Evolutionary conservation across 2,797 vertebrate species (phyloP).

Genomic region (Cryptoprocta ferox): DNA sequence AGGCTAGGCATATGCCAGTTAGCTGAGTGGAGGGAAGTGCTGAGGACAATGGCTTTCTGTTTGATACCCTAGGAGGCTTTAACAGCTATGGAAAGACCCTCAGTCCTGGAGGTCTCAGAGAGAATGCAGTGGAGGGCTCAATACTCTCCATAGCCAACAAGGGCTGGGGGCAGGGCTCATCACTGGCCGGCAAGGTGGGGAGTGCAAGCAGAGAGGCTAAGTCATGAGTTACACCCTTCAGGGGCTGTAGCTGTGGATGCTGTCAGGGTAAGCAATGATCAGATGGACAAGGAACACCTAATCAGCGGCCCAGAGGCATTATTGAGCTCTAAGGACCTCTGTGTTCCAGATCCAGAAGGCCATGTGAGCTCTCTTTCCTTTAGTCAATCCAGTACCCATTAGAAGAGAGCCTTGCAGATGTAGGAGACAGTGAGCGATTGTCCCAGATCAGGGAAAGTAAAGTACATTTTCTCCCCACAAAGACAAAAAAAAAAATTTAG

Average conservation of each 20-base stretch:
- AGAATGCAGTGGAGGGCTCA: not conserved
- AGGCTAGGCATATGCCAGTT: not conserved
- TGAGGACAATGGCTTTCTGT: not conserved
- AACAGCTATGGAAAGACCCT: not conserved
- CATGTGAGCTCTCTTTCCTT: fast-evolving
- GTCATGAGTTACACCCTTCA: not conserved
- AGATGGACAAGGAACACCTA: not conserved
- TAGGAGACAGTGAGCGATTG: not conserved
- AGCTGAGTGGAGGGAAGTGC: not conserved
- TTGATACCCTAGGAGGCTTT: not conserved
- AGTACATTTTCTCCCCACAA: not conserved
- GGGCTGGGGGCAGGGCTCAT: not conserved
- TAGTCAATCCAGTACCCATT: not conserved
- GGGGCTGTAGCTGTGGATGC: not conserved
- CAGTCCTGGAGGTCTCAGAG: not conserved
- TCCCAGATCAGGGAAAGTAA: not conserved
- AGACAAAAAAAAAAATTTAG: not conserved
- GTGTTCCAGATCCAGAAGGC: not conserved
- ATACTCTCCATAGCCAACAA: not conserved
- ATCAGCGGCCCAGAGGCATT: not conserved
- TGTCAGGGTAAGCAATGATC: not conserved
- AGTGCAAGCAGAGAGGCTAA: not conserved
- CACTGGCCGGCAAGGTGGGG: not conserved
- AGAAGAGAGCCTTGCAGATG: not conserved
- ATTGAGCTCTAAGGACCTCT: not conserved